Percentiles rank a stretch among this genome's conserved stretches.
Conservation (phyloP, 1,140 invertebrate genomes). For the Drosophila nebulosa region DNA sequence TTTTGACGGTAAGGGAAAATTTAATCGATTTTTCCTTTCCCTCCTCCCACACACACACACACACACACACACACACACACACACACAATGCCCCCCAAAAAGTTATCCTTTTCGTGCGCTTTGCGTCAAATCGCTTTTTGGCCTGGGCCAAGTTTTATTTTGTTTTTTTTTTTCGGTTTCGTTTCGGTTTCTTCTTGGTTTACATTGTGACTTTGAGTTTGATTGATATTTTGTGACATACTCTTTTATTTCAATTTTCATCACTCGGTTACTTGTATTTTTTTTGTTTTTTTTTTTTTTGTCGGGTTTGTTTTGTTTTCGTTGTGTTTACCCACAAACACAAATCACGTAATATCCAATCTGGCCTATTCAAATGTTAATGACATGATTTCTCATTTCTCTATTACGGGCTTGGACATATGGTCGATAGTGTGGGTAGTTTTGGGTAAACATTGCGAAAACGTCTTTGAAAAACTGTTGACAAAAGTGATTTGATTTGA, state of each 20-base stretch:
- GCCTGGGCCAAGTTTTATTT: conserved; percentile 2
- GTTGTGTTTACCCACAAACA: conserved; percentile 30
- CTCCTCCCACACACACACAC: background rate
- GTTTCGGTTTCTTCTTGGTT: conserved; percentile 26
- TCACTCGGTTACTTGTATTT: conserved; percentile 17
- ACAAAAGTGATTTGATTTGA: conserved; percentile 3
- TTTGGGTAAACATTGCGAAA: conserved; percentile 38
- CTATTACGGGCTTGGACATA: background rate
- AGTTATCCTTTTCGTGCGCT: conserved; percentile 15
- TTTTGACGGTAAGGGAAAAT: background rate
- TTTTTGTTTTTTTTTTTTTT: conserved; percentile 4
- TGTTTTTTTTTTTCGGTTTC: background rate
- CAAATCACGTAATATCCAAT: conserved; percentile 55
- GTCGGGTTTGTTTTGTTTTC: conserved; percentile 10
- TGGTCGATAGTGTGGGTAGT: conserved; percentile 15
- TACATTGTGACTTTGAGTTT: conserved; percentile 33
- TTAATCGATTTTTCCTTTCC: conserved; percentile 9
- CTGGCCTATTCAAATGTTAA: conserved; percentile 47
- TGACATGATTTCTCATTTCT: conserved; percentile 36
- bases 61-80: background rate
- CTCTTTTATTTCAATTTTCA: conserved; percentile 48
- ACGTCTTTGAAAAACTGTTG: conserved; percentile 8
- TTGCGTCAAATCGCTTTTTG: conserved; percentile 23
- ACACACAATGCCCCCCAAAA: background rate
- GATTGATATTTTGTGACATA: conserved; percentile 67